A percentile compares a stretch with the other conserved stretches of the same genome.
Conservation (phyloP, 1,140 invertebrate species). For the Drosophila burlai region DNA sequence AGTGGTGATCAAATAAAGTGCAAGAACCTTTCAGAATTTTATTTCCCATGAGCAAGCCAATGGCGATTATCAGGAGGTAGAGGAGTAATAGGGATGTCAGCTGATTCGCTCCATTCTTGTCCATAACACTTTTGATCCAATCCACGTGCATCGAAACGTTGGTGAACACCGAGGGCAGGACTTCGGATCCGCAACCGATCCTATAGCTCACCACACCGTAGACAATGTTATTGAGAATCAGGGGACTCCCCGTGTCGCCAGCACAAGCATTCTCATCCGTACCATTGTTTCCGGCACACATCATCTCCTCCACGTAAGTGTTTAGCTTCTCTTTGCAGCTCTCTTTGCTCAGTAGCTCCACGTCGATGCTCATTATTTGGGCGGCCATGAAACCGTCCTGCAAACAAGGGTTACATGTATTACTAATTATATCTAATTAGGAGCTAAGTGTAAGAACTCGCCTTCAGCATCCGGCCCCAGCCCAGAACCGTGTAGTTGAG, state of each 20-base stretch:
- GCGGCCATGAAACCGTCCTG: conserved; percentile 51
- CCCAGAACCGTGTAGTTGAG: conserved; percentile 47
- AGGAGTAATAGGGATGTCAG: background rate
- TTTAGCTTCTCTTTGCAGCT: conserved; percentile 26
- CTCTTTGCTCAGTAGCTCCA: conserved; percentile 16
- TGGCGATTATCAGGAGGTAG: background rate
- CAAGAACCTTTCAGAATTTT: conserved; percentile 22
- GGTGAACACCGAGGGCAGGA: conserved; percentile 52
- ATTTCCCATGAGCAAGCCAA: conserved; percentile 12
- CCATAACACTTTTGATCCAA: conserved; percentile 38
- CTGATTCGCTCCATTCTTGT: background rate
- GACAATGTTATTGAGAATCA: conserved; percentile 38
- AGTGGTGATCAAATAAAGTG: conserved; percentile 29
- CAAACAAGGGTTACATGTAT: too few relatives aligned
- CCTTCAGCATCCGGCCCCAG: conserved; percentile 56
- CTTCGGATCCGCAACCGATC: conserved; percentile 49
- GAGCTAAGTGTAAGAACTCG: background rate
- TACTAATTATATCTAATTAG: too few relatives aligned
- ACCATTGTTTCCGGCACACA: conserved; percentile 57
- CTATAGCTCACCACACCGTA: conserved; percentile 58
- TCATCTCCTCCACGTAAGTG: conserved; percentile 49
- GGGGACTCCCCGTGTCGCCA: conserved; percentile 52
- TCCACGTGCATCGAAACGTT: conserved; percentile 46
- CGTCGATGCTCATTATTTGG: conserved; percentile 39
- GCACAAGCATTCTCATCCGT: conserved; percentile 54